Base-by-base conservation (phyloP, 2,113 vertebrate genomes). In the Paralichthys olivaceus region DNA sequence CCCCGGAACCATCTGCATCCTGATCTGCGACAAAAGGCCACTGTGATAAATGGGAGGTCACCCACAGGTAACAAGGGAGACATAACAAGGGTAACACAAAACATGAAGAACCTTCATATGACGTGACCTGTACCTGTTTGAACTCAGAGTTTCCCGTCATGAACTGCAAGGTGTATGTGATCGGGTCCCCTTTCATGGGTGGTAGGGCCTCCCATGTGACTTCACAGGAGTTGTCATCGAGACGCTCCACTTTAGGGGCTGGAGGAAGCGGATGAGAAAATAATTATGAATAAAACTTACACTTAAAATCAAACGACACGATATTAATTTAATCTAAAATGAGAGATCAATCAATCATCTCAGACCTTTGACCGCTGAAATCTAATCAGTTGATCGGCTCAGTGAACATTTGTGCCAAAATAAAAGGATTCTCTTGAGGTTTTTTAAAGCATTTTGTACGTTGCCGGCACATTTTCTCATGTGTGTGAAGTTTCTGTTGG, bases 81-180 rank as follows among this genome's bases (percentile, higher is more conserved):
- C n/a, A n/a, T n/a, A n/a, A n/a, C n/a, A n/a, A 51, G 58, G 40
- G n/a, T n/a, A n/a, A 77, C 60, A 28, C 14, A 7, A 37, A 43
- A 47, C 0, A 60, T 15, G 4, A 40, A 19, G 0, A 22, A 58
- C 59, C 17, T 32, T 53, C 47, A 70, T n/a, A 49, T 7, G 2
- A 9, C 40, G 58, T 13, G 0, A 8, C 34, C 45, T 6, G 67
- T 95, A 99, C 98, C 98, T 98, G 98, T 93, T 95, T 98, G 90
- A 98, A 99, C 69, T 99, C 97, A 0, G 96, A 96, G 91, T 98
- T 98, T 77, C 97, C 97, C 89, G 95, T 90, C 96, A 97, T 97
- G 90, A 94, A 94, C 88, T 99, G 98, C 93, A 99, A 92, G 85
- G 94, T 95, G 90, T 99, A 99, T 90, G 97, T 95, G 84, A 98